Conservation (phyloP, 2,113 vertebrate species). For the Chloropsis hardwickii region DNA sequence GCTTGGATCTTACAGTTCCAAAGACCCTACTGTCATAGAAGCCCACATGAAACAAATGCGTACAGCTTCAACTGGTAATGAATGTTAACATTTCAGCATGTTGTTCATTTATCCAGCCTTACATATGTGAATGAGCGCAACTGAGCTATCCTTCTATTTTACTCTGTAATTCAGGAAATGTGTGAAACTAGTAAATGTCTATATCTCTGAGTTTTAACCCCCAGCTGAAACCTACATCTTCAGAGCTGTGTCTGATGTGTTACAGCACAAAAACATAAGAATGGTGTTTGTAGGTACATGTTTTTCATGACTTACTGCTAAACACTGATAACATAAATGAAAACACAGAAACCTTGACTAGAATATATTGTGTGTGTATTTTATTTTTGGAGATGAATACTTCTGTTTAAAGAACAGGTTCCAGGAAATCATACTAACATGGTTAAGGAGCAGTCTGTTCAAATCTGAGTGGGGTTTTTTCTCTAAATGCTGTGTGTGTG, state of each 20-base stretch:
- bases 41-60: conserved; percentile 92
- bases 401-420: background rate
- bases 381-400: background rate
- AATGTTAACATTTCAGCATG: background rate
- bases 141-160: background rate
- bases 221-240: background rate
- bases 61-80: conserved; percentile 89
- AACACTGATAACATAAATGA: background rate
- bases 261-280: background rate
- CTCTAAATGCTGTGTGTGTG: background rate
- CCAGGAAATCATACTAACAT: background rate
- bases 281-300: background rate
- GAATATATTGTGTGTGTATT: background rate
- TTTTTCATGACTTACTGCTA: background rate
- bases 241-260: background rate
- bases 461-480: background rate
- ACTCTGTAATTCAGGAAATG: background rate
- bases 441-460: background rate
- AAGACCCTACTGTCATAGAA: conserved; percentile 87
- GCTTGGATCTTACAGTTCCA: conserved; percentile 92
- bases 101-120: background rate
- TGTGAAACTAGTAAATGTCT: background rate
- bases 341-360: background rate
- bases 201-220: background rate
- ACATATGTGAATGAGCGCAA: background rate